Evolutionary conservation across 2,888 invertebrate genomes (phyloP), one percentile per base, ranked within the genome.

Genomic region (Pyrochroa serraticornis): DNA sequence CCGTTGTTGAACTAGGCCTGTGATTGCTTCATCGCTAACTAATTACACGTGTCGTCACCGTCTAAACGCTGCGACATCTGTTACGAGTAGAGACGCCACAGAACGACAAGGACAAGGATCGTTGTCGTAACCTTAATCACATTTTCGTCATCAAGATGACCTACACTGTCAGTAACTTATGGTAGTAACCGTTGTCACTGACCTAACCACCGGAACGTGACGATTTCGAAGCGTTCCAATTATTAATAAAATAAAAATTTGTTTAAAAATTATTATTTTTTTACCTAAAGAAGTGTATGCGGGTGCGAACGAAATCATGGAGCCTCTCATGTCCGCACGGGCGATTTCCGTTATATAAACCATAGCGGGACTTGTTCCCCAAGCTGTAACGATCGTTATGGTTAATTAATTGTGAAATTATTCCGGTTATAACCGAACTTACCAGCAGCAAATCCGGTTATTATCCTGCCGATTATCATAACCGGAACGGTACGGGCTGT

Each of bases 311-410:
- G 84, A 84, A 67, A 85, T 82, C 37, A 86, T 72, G 6, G 85
- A 82, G 37, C 85, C 85, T 52, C 85, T 72, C 35, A 85, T 73
- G 68, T 85, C 84, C 1, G 85, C 82, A 42, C 83, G 76, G 0
- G 85, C 83, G 1, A 85, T 82, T 75, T 85, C 85, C 8, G 85
- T 85, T 49, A 85, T 84, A 71, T 85, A 86, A 9, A 85, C 85
- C 51, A 85, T 82, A 1, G 84, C 85, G 3, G 85, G 85, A 65
- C 84, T 84, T 1, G 84, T 83, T 8, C 83, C 84, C 73, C 84
- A 77, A 1, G 84, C 85, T 75, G 63, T 41, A 76, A 73, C 55
- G 53, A 10, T 39, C 3, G n/a, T n/a, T n/a, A n/a, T n/a, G 2
- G 10, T n/a, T 7, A 32, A 46, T 46, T 5, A 8, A 45, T 13